Evolutionary conservation across 2,888 invertebrate genomes (phyloP).

Genomic region (Agrypnus murinus): DNA sequence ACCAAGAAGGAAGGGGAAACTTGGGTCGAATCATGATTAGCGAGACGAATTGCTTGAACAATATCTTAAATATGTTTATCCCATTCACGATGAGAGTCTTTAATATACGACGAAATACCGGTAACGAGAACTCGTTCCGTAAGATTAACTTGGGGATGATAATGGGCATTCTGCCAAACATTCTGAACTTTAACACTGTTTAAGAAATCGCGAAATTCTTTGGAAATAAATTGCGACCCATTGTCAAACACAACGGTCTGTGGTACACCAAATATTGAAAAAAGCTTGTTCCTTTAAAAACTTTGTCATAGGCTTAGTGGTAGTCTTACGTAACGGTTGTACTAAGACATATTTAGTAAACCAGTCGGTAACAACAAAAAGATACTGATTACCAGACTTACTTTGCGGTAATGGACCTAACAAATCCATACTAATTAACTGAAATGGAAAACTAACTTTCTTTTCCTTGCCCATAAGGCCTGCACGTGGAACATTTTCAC

Average conservation of each 20-base stretch:
- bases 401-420: conserved; percentile 47
- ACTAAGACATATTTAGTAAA: conserved; percentile 42
- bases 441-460: not conserved
- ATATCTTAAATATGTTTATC: no score
- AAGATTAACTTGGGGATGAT: no score
- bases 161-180: no score
- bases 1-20: no score
- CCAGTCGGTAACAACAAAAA: conserved; percentile 49
- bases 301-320: conserved; percentile 22
- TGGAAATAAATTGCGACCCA: conserved; percentile 46
- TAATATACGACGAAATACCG: no score
- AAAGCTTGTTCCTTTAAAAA: conserved; percentile 46
- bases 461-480: no score
- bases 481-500: no score
- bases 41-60: no score
- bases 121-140: no score
- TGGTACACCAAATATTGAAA: conserved; percentile 50
- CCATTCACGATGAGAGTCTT: no score
- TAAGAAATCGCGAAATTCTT: conserved; percentile 19
- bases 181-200: no score
- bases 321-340: conserved; percentile 42
- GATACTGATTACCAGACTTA: conserved; percentile 43
- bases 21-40: no score
- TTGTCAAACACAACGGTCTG: conserved; percentile 46
- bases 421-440: conserved; percentile 49